Evolutionary conservation across 2,113 vertebrate genomes (phyloP).

Genomic region (Lepisosteus oculatus): DNA sequence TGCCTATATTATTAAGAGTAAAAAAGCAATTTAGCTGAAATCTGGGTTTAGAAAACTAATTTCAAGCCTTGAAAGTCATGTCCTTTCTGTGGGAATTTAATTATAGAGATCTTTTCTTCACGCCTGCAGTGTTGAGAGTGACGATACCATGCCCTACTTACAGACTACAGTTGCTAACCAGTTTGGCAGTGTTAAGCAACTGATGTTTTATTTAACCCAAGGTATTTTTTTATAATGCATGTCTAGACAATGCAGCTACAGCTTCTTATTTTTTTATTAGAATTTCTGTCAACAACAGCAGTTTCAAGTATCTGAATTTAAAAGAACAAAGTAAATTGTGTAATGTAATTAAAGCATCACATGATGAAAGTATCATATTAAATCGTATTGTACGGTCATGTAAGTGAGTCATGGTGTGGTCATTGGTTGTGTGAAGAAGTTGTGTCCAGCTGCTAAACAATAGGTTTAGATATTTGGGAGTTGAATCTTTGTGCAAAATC

Average conservation of each 20-base stretch:
- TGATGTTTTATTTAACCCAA: constrained; percentile 37
- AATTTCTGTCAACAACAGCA: constrained; percentile 8
- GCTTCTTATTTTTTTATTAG: constrained; percentile 8
- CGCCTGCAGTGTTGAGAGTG: constrained; percentile 9
- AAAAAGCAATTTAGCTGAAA: constrained; percentile 38
- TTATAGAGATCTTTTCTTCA: constrained; percentile 36
- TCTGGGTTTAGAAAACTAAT: constrained; percentile 32
- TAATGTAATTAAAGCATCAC: neutral
- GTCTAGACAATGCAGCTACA: constrained; percentile 20
- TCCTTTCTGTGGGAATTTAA: constrained; percentile 45
- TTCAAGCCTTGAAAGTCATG: constrained; percentile 41
- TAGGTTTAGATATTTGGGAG: no score
- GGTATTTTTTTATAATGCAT: constrained; percentile 46
- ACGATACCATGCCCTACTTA: constrained; percentile 37
- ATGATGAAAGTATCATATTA: neutral
- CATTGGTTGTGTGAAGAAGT: no score
- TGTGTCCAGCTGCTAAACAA: no score
- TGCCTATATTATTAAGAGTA: neutral
- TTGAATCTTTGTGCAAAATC: no score
- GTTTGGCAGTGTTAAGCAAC: constrained; percentile 30
- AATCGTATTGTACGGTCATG: no score
- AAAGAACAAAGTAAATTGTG: constrained; percentile 9
- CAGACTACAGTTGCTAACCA: constrained; percentile 16
- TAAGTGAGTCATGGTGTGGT: no score
- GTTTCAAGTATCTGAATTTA: constrained; percentile 7